Conservation (phyloP, 2,888 invertebrate species). For the Rhimphoctona megacephalus region DNA sequence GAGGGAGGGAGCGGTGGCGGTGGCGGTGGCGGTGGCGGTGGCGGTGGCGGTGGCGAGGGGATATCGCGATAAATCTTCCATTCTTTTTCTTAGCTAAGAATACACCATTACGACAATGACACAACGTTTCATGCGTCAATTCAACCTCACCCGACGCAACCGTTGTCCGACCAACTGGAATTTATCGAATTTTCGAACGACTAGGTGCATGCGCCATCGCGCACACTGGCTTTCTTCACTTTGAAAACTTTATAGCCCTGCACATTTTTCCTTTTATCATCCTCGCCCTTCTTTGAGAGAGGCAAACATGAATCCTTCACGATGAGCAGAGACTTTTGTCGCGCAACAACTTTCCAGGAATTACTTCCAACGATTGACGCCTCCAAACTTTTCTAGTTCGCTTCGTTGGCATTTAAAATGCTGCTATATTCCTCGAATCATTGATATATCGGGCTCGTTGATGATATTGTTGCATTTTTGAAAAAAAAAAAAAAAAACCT, state of each 20-base stretch:
- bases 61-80: neutral
- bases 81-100: slow-evolving; percentile 1
- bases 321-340: slow-evolving; percentile 16
- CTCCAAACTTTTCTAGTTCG: neutral
- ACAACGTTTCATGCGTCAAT: slow-evolving; percentile 24
- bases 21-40: no score
- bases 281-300: slow-evolving; percentile 4
- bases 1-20: no score
- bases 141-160: neutral
- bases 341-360: neutral
- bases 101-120: neutral
- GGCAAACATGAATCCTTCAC: slow-evolving; percentile 57
- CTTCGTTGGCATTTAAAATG: neutral
- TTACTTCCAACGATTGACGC: neutral
- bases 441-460: neutral
- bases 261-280: slow-evolving; percentile 26
- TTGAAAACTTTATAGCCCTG: slow-evolving; percentile 51
- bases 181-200: slow-evolving; percentile 2
- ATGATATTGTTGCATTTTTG: neutral
- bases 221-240: neutral
- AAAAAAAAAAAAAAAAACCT: neutral
- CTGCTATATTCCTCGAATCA: neutral
- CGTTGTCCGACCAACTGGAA: neutral
- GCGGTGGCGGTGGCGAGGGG: no score
- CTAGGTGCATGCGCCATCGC: neutral